These are phyloP conservation scores for Nycteola revayana DNA, from an alignment of 2,888 invertebrate genomes.

Conservation along the genomic window DNA sequence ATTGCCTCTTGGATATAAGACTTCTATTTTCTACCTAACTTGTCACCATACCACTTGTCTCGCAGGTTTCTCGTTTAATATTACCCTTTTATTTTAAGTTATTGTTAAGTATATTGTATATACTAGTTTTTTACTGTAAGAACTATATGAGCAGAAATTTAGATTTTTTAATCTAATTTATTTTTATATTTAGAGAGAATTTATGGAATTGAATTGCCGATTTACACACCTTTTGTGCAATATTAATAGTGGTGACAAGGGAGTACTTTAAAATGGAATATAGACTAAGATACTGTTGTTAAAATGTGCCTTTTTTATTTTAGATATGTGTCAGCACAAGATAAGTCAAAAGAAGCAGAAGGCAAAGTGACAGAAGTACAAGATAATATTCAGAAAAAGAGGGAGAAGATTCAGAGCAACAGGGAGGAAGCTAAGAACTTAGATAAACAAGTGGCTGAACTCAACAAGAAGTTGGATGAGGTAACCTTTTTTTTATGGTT, in stretches of 20 bases:
- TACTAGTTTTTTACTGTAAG: too few species aligned
- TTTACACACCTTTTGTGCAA: too few species aligned
- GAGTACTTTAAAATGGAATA: too few species aligned
- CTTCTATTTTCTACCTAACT: background rate
- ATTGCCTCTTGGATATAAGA: background rate
- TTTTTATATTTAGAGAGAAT: too few species aligned
- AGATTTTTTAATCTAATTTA: too few species aligned
- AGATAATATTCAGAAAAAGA: conserved; percentile 78
- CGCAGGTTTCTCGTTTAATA: background rate
- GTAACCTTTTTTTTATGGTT: conserved; percentile 49
- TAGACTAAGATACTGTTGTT: too few species aligned
- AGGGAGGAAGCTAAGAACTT: conserved; percentile 76
- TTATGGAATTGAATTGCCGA: too few species aligned
- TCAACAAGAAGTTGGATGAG: conserved; percentile 85
- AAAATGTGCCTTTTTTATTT: too few species aligned
- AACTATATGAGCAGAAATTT: too few species aligned
- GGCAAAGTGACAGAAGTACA: conserved; percentile 78
- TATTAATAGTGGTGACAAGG: too few species aligned
- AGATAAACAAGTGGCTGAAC: conserved; percentile 81
- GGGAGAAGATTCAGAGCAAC: conserved; percentile 79
- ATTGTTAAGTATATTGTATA: too few species aligned
- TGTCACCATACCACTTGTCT: background rate
- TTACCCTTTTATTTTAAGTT: too few species aligned
- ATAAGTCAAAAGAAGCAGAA: conserved; percentile 77
- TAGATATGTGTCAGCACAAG: conserved; percentile 76